Base-by-base conservation (phyloP, 2,113 vertebrate genomes). In the Ibidorhyncha struthersii region DNA sequence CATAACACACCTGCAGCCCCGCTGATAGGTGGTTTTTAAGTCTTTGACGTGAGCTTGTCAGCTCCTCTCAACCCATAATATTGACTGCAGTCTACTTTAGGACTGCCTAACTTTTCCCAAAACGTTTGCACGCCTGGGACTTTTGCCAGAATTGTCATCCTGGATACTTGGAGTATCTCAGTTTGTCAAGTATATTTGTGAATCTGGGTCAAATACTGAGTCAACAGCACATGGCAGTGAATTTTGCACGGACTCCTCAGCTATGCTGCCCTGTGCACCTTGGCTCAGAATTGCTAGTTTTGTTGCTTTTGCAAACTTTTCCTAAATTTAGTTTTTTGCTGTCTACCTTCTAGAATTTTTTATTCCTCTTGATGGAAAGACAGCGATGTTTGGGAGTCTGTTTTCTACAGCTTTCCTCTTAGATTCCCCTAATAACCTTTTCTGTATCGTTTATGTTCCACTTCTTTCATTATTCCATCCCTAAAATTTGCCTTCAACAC, bases 261-360 rank as follows among this genome's bases (percentile, higher is more conserved):
- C 70, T 53, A n/a, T 0, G 2, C 0, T 6, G n/a, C 25, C 32
- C 67, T 21, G 8, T 21, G 47, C 13, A 32, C 19, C 52, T 81
- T 41, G 49, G n/a, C 67, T 87, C 36, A 76, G 65, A 76, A 55
- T n/a, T 15, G 12, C 13, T 55, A 19, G 34, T 69, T 74, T 40
- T 41, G 10, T 43, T 82, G 61, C n/a, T 58, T 83, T 58, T 82
- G 30, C 36, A 77, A 82, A 71, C 5, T 29, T 43, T 26, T 41
- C 17, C 12, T 4, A 19, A 49, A 12, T 15, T 2, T 29, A 0
- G 72, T 58, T 10, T 66, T 36, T 55, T 77, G 5, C 19, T 77
- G 2, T 21, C 29, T 7, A n/a, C 14, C 15, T 67, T 9, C 30
- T 81, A 23, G 32, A 41, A 10, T 10, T 41, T 94, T 73, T 92